These are phyloP conservation scores for Rhipidura dahli DNA, from an alignment of 2,113 vertebrate species.

Conservation along the genomic window DNA sequence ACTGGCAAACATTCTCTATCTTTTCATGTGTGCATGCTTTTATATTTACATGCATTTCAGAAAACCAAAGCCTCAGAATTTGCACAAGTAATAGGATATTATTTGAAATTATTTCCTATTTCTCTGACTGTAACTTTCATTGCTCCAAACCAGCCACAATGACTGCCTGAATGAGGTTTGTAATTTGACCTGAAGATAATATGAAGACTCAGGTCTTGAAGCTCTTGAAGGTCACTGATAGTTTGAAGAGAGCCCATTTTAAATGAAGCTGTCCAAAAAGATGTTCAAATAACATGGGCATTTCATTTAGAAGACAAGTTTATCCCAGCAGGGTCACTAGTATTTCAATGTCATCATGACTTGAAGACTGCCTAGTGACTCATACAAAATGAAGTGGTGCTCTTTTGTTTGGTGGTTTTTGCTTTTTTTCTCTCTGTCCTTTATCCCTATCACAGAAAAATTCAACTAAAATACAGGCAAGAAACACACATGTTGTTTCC, in stretches of 20 bases:
- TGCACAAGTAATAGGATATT: neutral
- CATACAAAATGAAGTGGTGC: neutral
- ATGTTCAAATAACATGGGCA: neutral
- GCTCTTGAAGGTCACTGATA: neutral
- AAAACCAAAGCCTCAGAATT: conserved; percentile 2
- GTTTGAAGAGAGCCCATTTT: neutral
- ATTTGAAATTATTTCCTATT: conserved; percentile 10
- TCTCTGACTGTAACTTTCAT: neutral
- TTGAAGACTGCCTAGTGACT: neutral
- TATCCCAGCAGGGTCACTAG: neutral
- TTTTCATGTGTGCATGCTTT: neutral
- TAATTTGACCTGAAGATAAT: neutral
- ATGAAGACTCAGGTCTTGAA: neutral
- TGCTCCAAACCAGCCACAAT: neutral
- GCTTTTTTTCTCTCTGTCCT: neutral
- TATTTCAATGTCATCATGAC: neutral
- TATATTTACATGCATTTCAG: neutral
- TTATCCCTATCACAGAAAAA: neutral
- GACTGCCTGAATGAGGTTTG: neutral
- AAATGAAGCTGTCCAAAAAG: neutral
- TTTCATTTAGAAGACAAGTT: neutral
- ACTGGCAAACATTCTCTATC: neutral
- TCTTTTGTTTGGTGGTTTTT: neutral
- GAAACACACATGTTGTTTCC: neutral
- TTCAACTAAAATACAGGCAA: neutral